phyloP scores from a whole-genome alignment of 2,113 vertebrate species.

The Noctilio leporinus region DNA sequence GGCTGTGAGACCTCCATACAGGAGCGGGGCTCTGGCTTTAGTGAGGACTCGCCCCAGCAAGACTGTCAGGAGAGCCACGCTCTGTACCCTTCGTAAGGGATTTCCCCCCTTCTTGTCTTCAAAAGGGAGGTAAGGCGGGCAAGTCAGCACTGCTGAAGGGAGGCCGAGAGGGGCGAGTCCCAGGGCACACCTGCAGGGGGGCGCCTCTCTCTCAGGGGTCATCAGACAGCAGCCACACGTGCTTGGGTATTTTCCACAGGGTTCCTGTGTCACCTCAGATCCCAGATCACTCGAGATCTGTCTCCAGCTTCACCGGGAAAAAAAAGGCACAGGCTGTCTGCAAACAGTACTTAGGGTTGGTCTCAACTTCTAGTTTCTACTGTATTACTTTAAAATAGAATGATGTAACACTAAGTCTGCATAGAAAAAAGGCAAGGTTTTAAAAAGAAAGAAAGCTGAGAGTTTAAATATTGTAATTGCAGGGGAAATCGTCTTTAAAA shows the following conservation, averaged over 20 bases:
- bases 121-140: neutral
- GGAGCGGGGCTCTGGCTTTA: neutral
- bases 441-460: neutral
- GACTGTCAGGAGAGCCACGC: too few species aligned
- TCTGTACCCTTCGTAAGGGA: neutral
- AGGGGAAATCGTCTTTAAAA: neutral
- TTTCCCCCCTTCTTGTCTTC: neutral
- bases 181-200: accelerated
- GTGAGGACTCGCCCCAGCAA: neutral
- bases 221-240: too few species aligned
- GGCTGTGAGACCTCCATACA: neutral
- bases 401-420: neutral
- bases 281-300: neutral
- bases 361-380: neutral
- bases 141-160: neutral
- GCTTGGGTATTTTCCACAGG: neutral
- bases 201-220: neutral
- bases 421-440: neutral
- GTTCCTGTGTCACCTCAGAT: neutral
- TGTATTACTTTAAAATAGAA: neutral
- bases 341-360: neutral
- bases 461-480: neutral
- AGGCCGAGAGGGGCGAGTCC: neutral
- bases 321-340: neutral
- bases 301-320: neutral